A percentile compares a stretch with the other conserved stretches of the same genome.
phyloP scores from a whole-genome alignment of 2,888 invertebrate species.

The Cryptocheilus praepositus region DNA sequence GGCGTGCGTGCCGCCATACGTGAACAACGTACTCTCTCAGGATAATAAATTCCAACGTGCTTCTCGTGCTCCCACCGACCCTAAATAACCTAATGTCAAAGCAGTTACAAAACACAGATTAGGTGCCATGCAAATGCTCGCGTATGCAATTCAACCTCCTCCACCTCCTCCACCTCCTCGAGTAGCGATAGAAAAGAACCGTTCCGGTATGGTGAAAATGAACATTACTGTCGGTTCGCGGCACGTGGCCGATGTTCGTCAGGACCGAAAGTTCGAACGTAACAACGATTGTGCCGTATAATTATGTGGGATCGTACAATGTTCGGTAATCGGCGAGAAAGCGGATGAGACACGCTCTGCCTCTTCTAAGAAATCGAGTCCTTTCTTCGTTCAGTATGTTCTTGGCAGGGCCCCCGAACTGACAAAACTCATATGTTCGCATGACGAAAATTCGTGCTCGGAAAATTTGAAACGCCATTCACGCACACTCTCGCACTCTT shows the following conservation, averaged over 20 bases:
- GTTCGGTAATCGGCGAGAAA: not conserved
- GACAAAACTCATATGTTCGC: slow-evolving; percentile 32
- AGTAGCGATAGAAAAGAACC: too few relatives aligned
- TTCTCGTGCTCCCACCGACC: slow-evolving; percentile 11
- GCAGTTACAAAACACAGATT: slow-evolving; percentile 24
- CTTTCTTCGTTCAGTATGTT: slow-evolving; percentile 37
- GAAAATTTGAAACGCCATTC: slow-evolving; percentile 7
- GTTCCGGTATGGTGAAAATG: too few relatives aligned
- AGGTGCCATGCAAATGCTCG: not conserved
- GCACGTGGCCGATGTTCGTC: too few relatives aligned
- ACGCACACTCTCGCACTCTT: not conserved
- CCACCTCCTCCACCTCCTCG: too few relatives aligned
- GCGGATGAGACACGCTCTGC: slow-evolving; percentile 1
- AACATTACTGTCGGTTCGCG: too few relatives aligned
- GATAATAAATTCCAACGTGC: slow-evolving; percentile 44
- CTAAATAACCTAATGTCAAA: slow-evolving; percentile 38
- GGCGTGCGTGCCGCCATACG: not conserved
- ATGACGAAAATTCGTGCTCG: not conserved
- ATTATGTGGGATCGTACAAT: not conserved
- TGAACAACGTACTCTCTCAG: slow-evolving; percentile 12
- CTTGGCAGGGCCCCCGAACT: slow-evolving; percentile 58
- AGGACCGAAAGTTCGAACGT: too few relatives aligned
- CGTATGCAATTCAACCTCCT: too few relatives aligned
- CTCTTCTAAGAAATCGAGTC: not conserved
- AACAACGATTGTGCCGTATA: not conserved